A percentile compares a stretch with the other conserved stretches of the same genome.
Evolutionary conservation across 2,888 invertebrate genomes (phyloP).

Genomic region (Loripinus fragilis): DNA sequence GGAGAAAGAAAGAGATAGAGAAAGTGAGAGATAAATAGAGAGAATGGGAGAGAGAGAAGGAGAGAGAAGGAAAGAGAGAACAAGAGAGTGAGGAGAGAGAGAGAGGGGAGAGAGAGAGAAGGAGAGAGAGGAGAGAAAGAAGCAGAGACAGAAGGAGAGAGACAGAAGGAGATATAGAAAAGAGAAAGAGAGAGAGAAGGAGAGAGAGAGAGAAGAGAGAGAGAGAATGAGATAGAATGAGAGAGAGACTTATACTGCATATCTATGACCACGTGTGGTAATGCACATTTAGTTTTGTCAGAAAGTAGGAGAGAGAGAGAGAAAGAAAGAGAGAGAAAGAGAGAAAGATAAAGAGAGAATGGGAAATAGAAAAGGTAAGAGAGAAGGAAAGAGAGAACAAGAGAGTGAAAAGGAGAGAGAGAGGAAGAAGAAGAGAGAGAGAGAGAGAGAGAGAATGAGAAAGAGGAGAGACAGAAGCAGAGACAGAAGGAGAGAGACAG

Average conservation of each 20-base stretch:
- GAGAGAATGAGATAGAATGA: background rate
- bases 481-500: background rate
- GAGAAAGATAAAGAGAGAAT: no score
- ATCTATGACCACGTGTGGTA: no score
- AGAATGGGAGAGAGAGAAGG: background rate
- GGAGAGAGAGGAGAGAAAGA: background rate
- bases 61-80: background rate
- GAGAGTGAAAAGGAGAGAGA: background rate
- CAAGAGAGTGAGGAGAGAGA: background rate
- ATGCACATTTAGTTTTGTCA: no score
- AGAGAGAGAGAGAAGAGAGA: background rate
- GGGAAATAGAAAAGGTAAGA: no score
- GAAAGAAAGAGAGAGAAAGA: no score
- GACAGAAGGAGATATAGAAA: no score
- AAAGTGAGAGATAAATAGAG: no score
- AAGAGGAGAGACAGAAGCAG: background rate
- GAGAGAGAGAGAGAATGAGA: background rate
- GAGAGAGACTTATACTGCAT: slow-evolving; percentile 3
- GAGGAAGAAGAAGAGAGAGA: background rate
- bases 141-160: no score
- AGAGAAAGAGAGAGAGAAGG: background rate
- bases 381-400: no score
- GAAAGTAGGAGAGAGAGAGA: slow-evolving; percentile 1
- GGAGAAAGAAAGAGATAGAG: background rate
- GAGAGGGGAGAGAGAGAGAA: background rate